Percentiles rank a stretch among this genome's conserved stretches.
Conservation (phyloP, 2,888 invertebrate genomes). For the Drosophila nr. medialis region DNA sequence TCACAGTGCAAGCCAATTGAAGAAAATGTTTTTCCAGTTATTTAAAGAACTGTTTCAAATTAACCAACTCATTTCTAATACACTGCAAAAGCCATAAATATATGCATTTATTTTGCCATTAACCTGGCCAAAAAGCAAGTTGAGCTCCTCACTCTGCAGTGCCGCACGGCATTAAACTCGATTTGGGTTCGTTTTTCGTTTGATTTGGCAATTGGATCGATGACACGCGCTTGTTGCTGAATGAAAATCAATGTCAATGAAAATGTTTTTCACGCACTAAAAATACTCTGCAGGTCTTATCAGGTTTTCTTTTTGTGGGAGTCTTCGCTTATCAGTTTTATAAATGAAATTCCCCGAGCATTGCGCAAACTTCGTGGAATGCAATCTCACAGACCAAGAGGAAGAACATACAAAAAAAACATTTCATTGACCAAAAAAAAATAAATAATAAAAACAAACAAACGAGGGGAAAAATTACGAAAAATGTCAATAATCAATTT, state of each 20-base stretch:
- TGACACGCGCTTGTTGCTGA: slow-evolving; percentile 29
- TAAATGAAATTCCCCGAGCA: slow-evolving; percentile 39
- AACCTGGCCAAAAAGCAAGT: background rate
- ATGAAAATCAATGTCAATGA: slow-evolving; percentile 45
- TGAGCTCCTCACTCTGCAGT: background rate
- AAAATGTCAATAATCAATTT: slow-evolving; percentile 68
- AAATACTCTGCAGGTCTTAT: slow-evolving; percentile 25
- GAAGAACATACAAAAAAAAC: background rate
- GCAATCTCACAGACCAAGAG: background rate
- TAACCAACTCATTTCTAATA: background rate
- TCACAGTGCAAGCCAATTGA: background rate
- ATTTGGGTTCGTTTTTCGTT: background rate
- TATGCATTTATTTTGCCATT: background rate
- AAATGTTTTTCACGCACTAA: slow-evolving; percentile 9
- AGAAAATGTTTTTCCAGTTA: background rate
- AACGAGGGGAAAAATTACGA: slow-evolving; percentile 21
- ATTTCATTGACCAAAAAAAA: slow-evolving; percentile 41
- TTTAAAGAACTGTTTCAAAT: background rate
- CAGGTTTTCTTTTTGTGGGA: slow-evolving; percentile 6
- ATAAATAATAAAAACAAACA: background rate
- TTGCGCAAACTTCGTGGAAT: slow-evolving; percentile 23
- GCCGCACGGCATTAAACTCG: background rate
- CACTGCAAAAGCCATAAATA: background rate
- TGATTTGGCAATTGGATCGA: slow-evolving; percentile 41
- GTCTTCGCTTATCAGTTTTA: slow-evolving; percentile 28